A percentile compares a stretch with the other conserved stretches of the same genome.
Conservation (phyloP, 2,888 invertebrate species). For the Julus scanicus region DNA sequence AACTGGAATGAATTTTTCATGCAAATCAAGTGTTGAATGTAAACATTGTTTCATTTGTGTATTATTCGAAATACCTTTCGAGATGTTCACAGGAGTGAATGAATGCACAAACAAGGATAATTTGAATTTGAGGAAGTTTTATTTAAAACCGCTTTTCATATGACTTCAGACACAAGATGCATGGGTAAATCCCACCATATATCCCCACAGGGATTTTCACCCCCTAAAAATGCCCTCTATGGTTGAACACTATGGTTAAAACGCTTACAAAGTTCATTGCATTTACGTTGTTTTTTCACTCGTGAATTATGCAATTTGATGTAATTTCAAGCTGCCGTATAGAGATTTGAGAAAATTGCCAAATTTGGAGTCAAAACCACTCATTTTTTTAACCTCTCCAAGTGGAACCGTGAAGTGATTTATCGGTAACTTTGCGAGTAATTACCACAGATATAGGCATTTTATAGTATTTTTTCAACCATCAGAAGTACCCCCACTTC, state of each 20-base stretch:
- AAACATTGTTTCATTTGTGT: neutral
- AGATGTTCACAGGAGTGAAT: neutral
- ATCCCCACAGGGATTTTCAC: neutral
- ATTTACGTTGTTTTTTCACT: neutral
- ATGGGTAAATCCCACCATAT: neutral
- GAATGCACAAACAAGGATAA: neutral
- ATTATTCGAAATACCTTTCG: neutral
- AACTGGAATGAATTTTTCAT: neutral
- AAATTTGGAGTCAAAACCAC: neutral
- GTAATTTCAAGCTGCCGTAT: slow-evolving; percentile 16
- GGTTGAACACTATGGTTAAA: slow-evolving; percentile 5
- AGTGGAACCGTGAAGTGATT: slow-evolving; percentile 4
- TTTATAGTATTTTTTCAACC: neutral
- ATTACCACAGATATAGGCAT: neutral
- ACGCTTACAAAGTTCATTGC: neutral
- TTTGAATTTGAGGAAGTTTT: neutral
- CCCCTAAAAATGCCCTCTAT: neutral
- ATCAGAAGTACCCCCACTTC: neutral
- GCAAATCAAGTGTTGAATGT: neutral
- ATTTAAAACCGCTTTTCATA: neutral
- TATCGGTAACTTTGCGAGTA: slow-evolving; percentile 10
- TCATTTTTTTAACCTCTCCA: slow-evolving; percentile 20
- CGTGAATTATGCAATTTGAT: slow-evolving; percentile 2
- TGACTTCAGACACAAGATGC: neutral
- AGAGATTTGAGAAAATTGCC: slow-evolving; percentile 4